Conservation (phyloP, 2,797 vertebrate species). For the Danio albolineatus region DNA sequence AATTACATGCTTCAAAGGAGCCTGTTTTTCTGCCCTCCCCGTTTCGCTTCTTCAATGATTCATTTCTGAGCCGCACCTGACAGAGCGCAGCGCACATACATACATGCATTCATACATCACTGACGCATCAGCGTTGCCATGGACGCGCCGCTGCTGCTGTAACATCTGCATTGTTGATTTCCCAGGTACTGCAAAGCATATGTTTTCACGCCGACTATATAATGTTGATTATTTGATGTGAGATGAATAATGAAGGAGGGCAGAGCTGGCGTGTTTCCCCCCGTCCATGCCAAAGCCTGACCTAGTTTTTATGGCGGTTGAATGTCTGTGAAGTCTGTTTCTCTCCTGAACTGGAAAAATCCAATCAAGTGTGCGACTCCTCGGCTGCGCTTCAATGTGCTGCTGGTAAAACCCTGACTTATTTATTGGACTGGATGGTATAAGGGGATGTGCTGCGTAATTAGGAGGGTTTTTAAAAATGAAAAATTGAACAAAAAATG, state of each 20-base stretch:
- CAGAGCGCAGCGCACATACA: slow-evolving; percentile 42
- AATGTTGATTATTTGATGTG: not conserved
- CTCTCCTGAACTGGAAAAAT: slow-evolving; percentile 54
- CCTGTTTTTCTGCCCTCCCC: not conserved
- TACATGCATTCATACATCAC: slow-evolving; percentile 54
- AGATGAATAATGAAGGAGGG: not conserved
- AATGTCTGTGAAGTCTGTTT: slow-evolving; percentile 44
- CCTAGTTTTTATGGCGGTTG: slow-evolving; percentile 42
- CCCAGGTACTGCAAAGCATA: slow-evolving; percentile 34
- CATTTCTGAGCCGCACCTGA: slow-evolving; percentile 53
- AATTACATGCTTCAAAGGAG: slow-evolving; percentile 42
- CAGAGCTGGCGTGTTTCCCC: not conserved
- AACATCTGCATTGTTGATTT: not conserved
- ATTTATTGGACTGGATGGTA: slow-evolving; percentile 4
- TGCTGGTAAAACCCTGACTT: not conserved
- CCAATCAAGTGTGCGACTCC: slow-evolving; percentile 34
- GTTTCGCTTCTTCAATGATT: slow-evolving; percentile 55
- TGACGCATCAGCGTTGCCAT: slow-evolving; percentile 61
- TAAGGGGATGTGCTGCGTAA: not conserved
- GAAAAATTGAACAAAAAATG: not conserved
- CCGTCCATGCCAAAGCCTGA: slow-evolving; percentile 38
- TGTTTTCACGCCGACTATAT: not conserved
- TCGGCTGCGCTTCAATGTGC: not conserved
- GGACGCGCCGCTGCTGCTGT: slow-evolving; percentile 57
- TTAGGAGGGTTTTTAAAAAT: not conserved